These are phyloP conservation scores for Mus caroli DNA, from an alignment of 2,797 vertebrate species.

Conservation along the genomic window DNA sequence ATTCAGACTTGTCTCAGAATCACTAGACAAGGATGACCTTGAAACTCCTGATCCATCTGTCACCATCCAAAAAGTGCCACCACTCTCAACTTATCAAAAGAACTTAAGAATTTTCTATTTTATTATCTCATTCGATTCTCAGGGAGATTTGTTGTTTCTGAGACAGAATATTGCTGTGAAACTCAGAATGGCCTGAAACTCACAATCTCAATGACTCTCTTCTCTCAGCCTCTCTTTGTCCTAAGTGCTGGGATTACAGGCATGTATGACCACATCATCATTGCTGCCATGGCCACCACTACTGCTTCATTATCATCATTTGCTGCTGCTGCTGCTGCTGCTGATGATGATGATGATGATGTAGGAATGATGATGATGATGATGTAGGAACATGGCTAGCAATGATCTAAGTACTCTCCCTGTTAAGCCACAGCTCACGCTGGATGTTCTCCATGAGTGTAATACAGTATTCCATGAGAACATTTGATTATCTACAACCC, in stretches of 20 bases:
- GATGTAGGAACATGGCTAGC: no score
- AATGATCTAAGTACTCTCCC: not conserved
- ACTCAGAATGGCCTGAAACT: not conserved
- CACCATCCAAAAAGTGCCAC: not conserved
- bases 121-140: not conserved
- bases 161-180: not conserved
- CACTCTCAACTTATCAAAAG: not conserved
- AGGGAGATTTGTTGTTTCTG: not conserved
- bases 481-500: conserved; percentile 14
- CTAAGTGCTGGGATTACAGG: no score
- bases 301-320: no score
- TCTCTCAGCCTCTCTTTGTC: not conserved
- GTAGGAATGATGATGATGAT: no score
- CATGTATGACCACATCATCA: no score
- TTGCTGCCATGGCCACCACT: no score
- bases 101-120: not conserved
- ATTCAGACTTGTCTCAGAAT: not conserved
- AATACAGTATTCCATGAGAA: not conserved
- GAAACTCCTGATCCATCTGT: not conserved
- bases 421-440: not conserved
- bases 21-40: not conserved
- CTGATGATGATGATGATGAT: no score
- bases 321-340: no score
- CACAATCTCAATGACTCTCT: not conserved
- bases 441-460: not conserved